A percentile compares a stretch with the other conserved stretches of the same genome.
Evolutionary conservation across 2,113 vertebrate genomes (phyloP).

Genomic region (Zapornia atra): DNA sequence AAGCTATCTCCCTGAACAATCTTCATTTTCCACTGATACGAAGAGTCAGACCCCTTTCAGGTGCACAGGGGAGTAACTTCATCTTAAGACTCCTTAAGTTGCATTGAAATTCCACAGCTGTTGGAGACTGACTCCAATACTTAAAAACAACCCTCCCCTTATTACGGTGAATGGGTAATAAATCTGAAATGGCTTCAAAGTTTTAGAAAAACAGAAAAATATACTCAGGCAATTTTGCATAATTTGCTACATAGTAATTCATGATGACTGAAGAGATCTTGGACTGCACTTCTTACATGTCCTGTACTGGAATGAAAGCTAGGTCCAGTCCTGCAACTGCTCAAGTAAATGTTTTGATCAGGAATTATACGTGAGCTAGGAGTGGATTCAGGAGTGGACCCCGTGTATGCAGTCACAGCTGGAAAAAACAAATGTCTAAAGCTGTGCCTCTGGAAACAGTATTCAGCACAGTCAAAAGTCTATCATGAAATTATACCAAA

Average conservation of each 20-base stretch:
- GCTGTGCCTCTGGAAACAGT: slow-evolving; percentile 18
- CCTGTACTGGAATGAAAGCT: not conserved
- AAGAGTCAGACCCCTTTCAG: not conserved
- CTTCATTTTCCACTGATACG: not conserved
- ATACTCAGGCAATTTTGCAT: not conserved
- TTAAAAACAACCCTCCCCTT: not conserved
- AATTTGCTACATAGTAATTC: not conserved
- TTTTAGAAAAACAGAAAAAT: slow-evolving; percentile 33
- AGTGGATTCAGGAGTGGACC: not conserved
- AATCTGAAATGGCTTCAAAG: slow-evolving; percentile 36
- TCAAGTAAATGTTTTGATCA: not conserved
- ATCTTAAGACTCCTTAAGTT: not conserved
- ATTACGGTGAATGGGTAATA: not conserved
- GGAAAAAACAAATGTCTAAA: not conserved
- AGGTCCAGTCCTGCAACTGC: not conserved
- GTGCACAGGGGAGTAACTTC: not conserved
- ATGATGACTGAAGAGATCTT: not conserved
- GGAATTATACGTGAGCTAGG: not conserved
- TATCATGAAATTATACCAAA: not conserved
- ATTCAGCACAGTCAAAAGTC: slow-evolving; percentile 3
- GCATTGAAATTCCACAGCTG: not conserved
- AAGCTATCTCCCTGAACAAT: slow-evolving; percentile 52
- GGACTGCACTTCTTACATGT: not conserved
- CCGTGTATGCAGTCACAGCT: not conserved
- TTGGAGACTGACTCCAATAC: not conserved